These are phyloP conservation scores for Rhyzopertha dominica DNA, from an alignment of 1,140 invertebrate genomes.

Conservation along the genomic window DNA sequence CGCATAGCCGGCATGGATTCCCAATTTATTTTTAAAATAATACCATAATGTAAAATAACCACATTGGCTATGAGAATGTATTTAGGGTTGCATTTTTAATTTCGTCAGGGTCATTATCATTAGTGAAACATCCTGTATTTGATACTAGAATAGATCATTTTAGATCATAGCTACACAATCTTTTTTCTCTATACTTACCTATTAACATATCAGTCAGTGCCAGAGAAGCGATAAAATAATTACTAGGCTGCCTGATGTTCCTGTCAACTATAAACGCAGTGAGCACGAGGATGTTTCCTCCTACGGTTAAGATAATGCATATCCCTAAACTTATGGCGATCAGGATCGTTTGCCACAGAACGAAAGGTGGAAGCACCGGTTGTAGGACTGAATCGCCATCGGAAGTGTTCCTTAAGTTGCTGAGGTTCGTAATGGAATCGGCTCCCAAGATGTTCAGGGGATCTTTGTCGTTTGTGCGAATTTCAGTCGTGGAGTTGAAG, in stretches of 20 bases:
- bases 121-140: no score
- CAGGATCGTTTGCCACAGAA: conserved; percentile 84
- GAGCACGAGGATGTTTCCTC: conserved; percentile 94
- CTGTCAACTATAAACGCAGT: conserved; percentile 95
- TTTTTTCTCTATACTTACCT: no score
- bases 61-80: no score
- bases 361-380: conserved; percentile 75
- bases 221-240: conserved; percentile 98
- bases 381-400: conserved; percentile 36
- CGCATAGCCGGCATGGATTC: no score
- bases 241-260: conserved; percentile 95
- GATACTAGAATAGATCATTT: no score
- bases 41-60: no score
- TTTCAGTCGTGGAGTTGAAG: conserved; percentile 44
- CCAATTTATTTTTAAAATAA: no score
- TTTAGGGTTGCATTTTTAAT: no score
- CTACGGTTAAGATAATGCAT: conserved; percentile 87
- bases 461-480: conserved; percentile 21
- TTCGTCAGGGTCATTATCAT: no score
- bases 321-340: conserved; percentile 85
- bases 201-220: conserved; percentile 98
- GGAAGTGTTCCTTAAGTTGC: conserved; percentile 7
- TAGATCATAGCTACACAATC: no score
- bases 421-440: conserved; percentile 20
- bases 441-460: conserved; percentile 33